These are phyloP conservation scores for Drosophila paranaensis DNA, from an alignment of 2,888 invertebrate genomes.

Conservation along the genomic window DNA sequence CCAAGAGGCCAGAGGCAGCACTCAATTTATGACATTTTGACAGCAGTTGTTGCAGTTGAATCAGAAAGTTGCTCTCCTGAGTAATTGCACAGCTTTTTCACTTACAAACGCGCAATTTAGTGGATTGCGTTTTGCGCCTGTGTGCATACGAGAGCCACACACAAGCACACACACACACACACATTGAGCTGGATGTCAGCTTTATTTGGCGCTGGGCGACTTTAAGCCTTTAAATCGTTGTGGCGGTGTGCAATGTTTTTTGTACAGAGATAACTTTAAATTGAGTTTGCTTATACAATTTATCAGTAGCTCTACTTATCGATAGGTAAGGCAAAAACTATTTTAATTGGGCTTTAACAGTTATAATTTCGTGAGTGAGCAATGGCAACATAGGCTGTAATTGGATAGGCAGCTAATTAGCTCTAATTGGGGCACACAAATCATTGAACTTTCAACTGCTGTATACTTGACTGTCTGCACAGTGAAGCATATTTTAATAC, in stretches of 20 bases:
- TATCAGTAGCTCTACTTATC: not conserved
- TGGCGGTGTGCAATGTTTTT: not conserved
- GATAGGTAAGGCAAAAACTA: no score
- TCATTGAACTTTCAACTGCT: conserved; percentile 1
- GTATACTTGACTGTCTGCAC: not conserved
- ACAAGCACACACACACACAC: conserved; percentile 16
- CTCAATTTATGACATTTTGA: conserved; percentile 81
- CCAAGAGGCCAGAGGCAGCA: conserved; percentile 31
- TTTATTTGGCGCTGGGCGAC: conserved; percentile 4
- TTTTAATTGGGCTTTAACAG: not conserved
- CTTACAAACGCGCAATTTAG: conserved; percentile 75
- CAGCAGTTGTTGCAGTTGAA: conserved; percentile 80
- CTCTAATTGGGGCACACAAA: not conserved
- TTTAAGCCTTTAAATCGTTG: conserved; percentile 36
- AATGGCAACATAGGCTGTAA: no score
- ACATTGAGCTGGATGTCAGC: not conserved
- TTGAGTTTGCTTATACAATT: not conserved
- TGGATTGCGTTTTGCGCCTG: conserved; percentile 63
- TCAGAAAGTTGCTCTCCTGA: conserved; percentile 77
- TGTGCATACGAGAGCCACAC: conserved; percentile 30
- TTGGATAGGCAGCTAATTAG: not conserved
- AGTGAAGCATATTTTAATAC: conserved; percentile 13
- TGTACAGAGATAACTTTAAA: conserved; percentile 3
- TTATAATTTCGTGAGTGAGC: not conserved
- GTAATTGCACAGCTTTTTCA: conserved; percentile 79